A percentile compares a stretch with the other conserved stretches of the same genome.
phyloP scores from a whole-genome alignment of 2,888 invertebrate genomes.

The Monochamus alternatus region DNA sequence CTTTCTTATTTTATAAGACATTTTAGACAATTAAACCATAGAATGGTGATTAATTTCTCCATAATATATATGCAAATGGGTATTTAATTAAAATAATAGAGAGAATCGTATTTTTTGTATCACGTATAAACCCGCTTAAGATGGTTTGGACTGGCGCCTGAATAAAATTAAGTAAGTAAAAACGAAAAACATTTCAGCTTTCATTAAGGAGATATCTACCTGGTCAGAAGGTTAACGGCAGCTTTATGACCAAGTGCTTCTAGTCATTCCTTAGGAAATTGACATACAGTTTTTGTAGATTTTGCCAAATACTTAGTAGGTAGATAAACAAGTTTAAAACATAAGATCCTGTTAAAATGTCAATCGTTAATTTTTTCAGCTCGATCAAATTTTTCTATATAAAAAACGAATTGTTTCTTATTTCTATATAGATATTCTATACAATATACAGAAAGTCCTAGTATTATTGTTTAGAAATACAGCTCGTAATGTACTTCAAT shows the following conservation, averaged over 20 bases:
- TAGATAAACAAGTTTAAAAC: too few species aligned
- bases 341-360: too few species aligned
- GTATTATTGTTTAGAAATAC: too few species aligned
- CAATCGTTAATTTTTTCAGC: too few species aligned
- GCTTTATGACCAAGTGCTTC: background rate
- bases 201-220: conserved; percentile 14
- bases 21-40: too few species aligned
- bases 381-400: too few species aligned
- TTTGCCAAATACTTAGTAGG: background rate
- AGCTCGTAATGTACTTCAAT: too few species aligned
- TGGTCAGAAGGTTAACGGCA: background rate
- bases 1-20: too few species aligned
- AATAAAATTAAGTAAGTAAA: conserved; percentile 25
- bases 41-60: too few species aligned
- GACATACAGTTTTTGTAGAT: background rate
- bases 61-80: background rate
- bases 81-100: background rate
- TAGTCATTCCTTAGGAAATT: background rate
- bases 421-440: too few species aligned
- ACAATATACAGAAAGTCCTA: too few species aligned
- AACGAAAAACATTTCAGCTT: conserved; percentile 1
- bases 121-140: conserved; percentile 14
- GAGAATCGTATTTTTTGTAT: background rate
- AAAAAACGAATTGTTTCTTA: too few species aligned
- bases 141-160: conserved; percentile 19